Conservation (phyloP, 2,113 vertebrate genomes). For the Podilymbus podiceps region DNA sequence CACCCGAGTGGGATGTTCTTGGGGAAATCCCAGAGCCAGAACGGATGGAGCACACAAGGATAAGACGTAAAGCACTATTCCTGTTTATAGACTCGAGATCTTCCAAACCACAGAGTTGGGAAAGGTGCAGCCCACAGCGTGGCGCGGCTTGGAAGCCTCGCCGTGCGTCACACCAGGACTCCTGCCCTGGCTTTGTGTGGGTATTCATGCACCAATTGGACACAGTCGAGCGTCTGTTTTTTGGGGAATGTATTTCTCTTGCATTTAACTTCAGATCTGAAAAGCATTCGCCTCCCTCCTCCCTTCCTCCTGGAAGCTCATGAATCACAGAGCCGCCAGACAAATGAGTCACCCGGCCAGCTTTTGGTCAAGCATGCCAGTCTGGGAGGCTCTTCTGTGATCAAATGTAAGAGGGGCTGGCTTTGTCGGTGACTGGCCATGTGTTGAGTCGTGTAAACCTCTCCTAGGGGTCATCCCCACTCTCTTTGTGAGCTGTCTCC, state of each 20-base stretch:
- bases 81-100: not conserved
- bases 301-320: conserved; percentile 65
- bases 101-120: conserved; percentile 8
- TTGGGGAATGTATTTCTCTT: conserved; percentile 54
- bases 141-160: not conserved
- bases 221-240: conserved; percentile 29
- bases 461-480: conserved; percentile 16
- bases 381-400: conserved; percentile 48
- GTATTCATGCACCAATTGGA: conserved; percentile 22
- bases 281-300: conserved; percentile 47
- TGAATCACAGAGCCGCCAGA: conserved; percentile 67
- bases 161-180: not conserved
- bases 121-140: not conserved
- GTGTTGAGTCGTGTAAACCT: conserved; percentile 33
- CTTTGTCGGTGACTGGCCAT: conserved; percentile 64
- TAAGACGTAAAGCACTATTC: not conserved
- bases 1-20: not conserved
- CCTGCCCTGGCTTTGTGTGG: conserved; percentile 30
- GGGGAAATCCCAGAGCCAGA: not conserved
- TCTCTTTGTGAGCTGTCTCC: conserved; percentile 40
- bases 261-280: conserved; percentile 48
- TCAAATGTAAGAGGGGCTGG: conserved; percentile 1
- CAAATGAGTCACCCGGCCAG: conserved; percentile 53
- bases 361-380: conserved; percentile 64
- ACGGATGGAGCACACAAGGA: not conserved